These are phyloP conservation scores for Carollia perspicillata DNA, from an alignment of 2,113 vertebrate genomes.

Conservation along the genomic window DNA sequence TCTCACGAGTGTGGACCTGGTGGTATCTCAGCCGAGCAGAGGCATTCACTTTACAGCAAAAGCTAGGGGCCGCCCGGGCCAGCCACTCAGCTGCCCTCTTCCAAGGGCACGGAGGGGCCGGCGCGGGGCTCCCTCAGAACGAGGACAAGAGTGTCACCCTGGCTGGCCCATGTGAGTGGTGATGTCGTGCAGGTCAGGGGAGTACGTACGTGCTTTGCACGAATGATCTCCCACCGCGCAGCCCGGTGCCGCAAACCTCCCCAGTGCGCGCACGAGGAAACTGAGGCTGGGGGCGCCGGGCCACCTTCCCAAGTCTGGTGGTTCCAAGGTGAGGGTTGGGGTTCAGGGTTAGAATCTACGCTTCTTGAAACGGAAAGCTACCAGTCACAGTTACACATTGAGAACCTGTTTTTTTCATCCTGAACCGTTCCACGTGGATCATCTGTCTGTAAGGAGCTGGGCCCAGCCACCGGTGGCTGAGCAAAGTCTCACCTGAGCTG, in stretches of 20 bases:
- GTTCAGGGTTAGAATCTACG: neutral
- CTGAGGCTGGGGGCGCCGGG: neutral
- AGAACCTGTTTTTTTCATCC: neutral
- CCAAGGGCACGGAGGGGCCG: neutral
- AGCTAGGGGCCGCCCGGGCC: neutral
- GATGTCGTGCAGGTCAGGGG: neutral
- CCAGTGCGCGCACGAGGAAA: neutral
- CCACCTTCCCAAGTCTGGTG: neutral
- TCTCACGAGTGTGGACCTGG: neutral
- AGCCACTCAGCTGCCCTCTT: neutral
- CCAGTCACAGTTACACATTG: rapidly evolving
- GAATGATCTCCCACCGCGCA: neutral
- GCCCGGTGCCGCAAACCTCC: rapidly evolving
- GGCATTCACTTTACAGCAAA: neutral
- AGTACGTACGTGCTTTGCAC: neutral
- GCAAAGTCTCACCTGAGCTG: neutral
- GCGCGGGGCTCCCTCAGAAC: rapidly evolving
- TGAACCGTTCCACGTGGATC: neutral
- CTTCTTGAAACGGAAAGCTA: neutral
- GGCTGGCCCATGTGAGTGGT: neutral
- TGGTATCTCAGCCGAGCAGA: neutral
- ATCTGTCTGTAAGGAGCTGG: neutral
- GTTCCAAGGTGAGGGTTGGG: neutral
- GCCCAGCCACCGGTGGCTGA: too few relatives aligned
- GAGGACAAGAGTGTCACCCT: neutral